Evolutionary conservation across 92 coral and sea anemone genomes (phyloP).

Genomic region (Scolanthus callimorphus): DNA sequence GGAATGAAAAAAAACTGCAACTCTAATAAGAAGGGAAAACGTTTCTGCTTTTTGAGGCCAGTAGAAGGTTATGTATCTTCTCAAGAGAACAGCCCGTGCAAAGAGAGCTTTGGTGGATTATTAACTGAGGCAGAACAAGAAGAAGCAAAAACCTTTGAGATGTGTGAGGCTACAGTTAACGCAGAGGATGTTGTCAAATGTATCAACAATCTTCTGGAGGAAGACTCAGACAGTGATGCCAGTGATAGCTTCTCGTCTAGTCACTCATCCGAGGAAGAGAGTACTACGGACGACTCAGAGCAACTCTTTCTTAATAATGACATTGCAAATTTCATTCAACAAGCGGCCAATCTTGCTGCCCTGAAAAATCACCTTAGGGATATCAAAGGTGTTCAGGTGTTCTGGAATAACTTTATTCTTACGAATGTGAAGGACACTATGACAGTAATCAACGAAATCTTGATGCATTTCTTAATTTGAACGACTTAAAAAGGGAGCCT

Average conservation of each 20-base stretch:
- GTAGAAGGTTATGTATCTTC: constrained; percentile 24
- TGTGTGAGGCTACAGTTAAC: constrained; percentile 20
- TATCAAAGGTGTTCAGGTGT: background rate
- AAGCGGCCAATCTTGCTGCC: constrained; percentile 10
- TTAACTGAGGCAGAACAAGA: constrained; percentile 9
- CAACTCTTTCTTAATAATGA: constrained; percentile 5
- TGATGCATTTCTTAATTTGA: constrained; percentile 15
- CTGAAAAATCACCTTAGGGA: constrained; percentile 22
- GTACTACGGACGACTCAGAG: background rate
- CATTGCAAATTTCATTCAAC: constrained; percentile 18
- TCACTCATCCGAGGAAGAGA: constrained; percentile 18
- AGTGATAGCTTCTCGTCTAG: background rate
- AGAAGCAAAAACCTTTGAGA: constrained; percentile 29
- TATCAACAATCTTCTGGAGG: constrained; percentile 22
- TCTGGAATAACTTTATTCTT: background rate
- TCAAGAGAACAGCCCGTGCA: background rate
- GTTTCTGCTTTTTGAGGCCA: constrained; percentile 12
- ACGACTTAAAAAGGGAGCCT: constrained; percentile 28
- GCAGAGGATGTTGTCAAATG: constrained; percentile 26
- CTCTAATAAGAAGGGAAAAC: background rate
- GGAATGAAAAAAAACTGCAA: constrained; percentile 14
- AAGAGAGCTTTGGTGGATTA: constrained; percentile 23
- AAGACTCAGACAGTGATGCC: constrained; percentile 5
- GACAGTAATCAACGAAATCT: background rate
- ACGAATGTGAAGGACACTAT: background rate